These are phyloP conservation scores for Lochmaea crataegi DNA, from an alignment of 2,888 invertebrate genomes.

Conservation along the genomic window DNA sequence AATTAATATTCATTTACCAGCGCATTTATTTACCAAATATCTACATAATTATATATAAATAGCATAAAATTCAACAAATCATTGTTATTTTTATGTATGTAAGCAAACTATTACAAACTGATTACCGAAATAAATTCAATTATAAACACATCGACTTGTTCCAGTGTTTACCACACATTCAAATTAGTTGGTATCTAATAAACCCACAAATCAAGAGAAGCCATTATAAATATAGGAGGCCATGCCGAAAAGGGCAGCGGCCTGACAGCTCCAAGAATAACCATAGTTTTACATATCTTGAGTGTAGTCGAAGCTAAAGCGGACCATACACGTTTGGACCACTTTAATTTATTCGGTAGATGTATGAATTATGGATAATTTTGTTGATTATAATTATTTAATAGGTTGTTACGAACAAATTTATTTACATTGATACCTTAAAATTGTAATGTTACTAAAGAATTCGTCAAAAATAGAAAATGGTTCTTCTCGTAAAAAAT, in stretches of 20 bases:
- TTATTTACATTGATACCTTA: too few species aligned
- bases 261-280: conserved; percentile 57
- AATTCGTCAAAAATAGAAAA: too few species aligned
- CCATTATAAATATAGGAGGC: conserved; percentile 64
- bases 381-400: not conserved
- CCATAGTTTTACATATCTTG: conserved; percentile 59
- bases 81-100: not conserved
- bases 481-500: too few species aligned
- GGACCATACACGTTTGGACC: conserved; percentile 39
- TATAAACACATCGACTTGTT: conserved; percentile 10
- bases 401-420: not conserved
- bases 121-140: conserved; percentile 13
- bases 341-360: not conserved
- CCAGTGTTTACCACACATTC: conserved; percentile 27
- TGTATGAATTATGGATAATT: not conserved
- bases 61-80: not conserved
- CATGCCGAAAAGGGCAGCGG: conserved; percentile 66
- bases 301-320: conserved; percentile 51
- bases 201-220: conserved; percentile 54
- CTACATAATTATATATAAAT: not conserved
- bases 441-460: too few species aligned
- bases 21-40: not conserved
- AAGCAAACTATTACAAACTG: not conserved
- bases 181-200: conserved; percentile 41
- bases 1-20: not conserved